phyloP scores from a whole-genome alignment of 2,113 vertebrate genomes.

The Periophthalmus modestus region DNA sequence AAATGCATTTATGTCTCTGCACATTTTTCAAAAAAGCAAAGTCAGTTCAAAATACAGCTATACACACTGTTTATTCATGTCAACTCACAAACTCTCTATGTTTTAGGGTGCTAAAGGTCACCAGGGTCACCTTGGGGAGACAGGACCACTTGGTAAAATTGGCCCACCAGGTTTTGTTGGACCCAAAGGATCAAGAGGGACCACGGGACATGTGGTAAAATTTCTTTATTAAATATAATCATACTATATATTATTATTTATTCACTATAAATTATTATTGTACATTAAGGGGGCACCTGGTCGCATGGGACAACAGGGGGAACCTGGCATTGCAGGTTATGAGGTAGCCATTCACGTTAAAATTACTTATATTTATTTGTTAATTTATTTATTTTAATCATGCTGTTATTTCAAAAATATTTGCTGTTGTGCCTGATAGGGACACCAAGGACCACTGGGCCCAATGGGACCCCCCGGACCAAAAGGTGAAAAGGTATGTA shows the following conservation, averaged over 20 bases:
- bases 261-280: background rate
- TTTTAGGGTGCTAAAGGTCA: conserved; percentile 93
- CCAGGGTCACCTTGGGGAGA: conserved; percentile 91
- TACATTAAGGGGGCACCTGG: conserved; percentile 87
- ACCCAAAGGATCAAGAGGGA: conserved; percentile 95
- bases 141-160: conserved; percentile 85
- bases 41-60: background rate
- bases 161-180: conserved; percentile 87
- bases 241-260: background rate
- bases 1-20: background rate
- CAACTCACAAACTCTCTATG: conserved; percentile 5
- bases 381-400: background rate
- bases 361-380: background rate
- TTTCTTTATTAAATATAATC: background rate
- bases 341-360: conserved; percentile 76
- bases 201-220: conserved; percentile 90
- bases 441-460: conserved; percentile 86
- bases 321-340: conserved; percentile 89
- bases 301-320: conserved; percentile 93
- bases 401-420: conserved; percentile 1
- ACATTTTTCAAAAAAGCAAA: background rate
- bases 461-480: conserved; percentile 87
- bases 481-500: conserved; percentile 93
- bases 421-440: conserved; percentile 73
- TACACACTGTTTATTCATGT: background rate